Evolutionary conservation across 1,140 invertebrate genomes (phyloP), one percentile per base, ranked within the genome.

Genomic region (Temnothorax curvispinosus): DNA sequence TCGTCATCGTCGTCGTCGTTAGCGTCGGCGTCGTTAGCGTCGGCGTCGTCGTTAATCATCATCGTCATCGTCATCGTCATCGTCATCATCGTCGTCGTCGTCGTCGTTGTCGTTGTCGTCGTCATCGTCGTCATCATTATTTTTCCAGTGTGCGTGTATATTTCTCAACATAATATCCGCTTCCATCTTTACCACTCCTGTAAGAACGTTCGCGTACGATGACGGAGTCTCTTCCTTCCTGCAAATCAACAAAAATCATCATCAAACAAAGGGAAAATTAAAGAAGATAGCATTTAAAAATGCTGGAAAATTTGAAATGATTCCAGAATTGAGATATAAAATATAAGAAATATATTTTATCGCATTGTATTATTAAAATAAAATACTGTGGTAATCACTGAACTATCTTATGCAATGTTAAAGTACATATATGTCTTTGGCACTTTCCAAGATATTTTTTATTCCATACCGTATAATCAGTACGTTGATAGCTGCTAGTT

Each of bases 391-490:
- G 11, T 11, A 47, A 13, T 47, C 44, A 47, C 9, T 6, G 38
- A 38, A 6, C 27, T 44, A 7, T 35, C 9, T 52, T 72, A 27
- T 72, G 35, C 1, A 50, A 27, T 2, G 5, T 64, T 52, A 35
- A 52, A 52, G 27, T 35, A 72, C 2, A 72, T 75, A 47, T 47
- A 3, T 56, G 7, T 15, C 1, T 56, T 21, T 52, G 6, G 13
- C 3, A 21, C 7, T 54, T 38, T 38, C 2, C 9, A 41, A 56
- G 13, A 77, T 18, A 35, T 5, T 44, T 64, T 64, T 7, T 3
- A 47, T n/a, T 60, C 0, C 1, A n/a, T 77, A 77, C 75, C 75
- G 7, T 15, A 1, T 47, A 64, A 62, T 77, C 58, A 35, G 75
- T 64, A n/a, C 41, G 56, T 35, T 13, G 15, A 44, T 47, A 77